Conservation (phyloP, 1,140 invertebrate genomes). For the Drosophila suzukii region DNA sequence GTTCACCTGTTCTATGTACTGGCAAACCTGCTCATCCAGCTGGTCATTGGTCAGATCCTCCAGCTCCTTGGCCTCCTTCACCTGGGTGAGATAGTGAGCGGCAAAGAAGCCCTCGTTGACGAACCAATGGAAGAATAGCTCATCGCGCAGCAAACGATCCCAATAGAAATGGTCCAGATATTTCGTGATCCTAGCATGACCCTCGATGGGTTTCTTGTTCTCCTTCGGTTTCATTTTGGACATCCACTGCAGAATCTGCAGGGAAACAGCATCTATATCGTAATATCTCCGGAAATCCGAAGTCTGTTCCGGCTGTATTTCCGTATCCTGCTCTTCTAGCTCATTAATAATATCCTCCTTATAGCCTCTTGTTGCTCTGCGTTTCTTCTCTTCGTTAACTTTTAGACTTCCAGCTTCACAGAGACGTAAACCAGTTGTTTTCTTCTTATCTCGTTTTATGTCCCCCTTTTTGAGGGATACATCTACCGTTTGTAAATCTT, state of each 20-base stretch:
- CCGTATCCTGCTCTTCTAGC: too few relatives aligned
- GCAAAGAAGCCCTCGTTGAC: conserved; percentile 22
- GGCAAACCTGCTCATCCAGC: not conserved
- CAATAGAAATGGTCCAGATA: conserved; percentile 23
- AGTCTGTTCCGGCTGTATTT: not conserved
- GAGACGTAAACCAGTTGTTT: too few relatives aligned
- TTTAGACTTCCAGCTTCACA: too few relatives aligned
- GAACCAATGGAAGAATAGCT: conserved; percentile 12
- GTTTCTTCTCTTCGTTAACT: not conserved
- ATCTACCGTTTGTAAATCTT: not conserved
- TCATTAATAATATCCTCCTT: too few relatives aligned
- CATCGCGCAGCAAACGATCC: not conserved
- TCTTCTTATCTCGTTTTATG: too few relatives aligned
- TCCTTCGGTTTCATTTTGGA: not conserved
- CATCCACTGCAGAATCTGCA: not conserved
- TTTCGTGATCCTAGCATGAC: not conserved
- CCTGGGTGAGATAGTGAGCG: not conserved
- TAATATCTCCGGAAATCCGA: conserved; percentile 14
- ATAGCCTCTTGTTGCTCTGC: too few relatives aligned
- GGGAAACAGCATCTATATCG: conserved; percentile 3
- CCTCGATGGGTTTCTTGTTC: not conserved
- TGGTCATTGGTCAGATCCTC: not conserved
- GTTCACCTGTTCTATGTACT: not conserved
- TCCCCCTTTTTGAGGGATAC: too few relatives aligned
- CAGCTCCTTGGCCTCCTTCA: not conserved